Evolutionary conservation across 2,797 vertebrate species (phyloP), one percentile per base, ranked within the genome.

Genomic region (Leptoclinus maculatus): DNA sequence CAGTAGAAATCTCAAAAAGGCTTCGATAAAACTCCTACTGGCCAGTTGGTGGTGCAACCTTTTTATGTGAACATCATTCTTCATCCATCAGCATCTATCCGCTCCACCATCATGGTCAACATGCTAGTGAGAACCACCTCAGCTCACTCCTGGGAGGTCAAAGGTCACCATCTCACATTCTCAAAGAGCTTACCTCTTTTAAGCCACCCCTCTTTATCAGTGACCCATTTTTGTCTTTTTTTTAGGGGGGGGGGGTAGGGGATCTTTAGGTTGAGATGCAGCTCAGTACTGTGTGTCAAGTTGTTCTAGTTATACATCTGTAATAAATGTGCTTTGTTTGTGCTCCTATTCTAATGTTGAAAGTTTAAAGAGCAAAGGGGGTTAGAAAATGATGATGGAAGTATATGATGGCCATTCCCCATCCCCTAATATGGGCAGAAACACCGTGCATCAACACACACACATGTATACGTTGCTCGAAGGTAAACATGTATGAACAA

Each of bases 141-240:
- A 66, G 60, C 64, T 89, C 83, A 88, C 67, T 73, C 65, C 76
- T 73, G 3, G 45, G 32, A 84, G 56, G 80, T 83, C 75, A 88
- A 64, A 71, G 82, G 68, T 85, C 82, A 73, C 7, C 53, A 43
- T 67, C 67, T 83, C 71, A 84, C 82, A 90, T 87, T 90, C 79
- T 87, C 72, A 78, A 67, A 87, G 74, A 36, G 71, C 79, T 89
- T 83, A 57, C 27, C 7, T 32, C 27, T 32, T 57, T 19, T 3
- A 57, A 8, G 25, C 27, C 25, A 57, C 16, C 27, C 14, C 27
- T 57, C 54, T 57, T 32, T 9, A 29, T 19, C 27, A 32, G 2
- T 27, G 53, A 56, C 14, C 13, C 53, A 56, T 17, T 56, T 54
- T 54, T 54, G 7, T 23, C n/a, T 45, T 54, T 51, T 27, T 56